These are phyloP conservation scores for Copsychus sechellarum DNA, from an alignment of 2,113 vertebrate genomes.

Conservation along the genomic window DNA sequence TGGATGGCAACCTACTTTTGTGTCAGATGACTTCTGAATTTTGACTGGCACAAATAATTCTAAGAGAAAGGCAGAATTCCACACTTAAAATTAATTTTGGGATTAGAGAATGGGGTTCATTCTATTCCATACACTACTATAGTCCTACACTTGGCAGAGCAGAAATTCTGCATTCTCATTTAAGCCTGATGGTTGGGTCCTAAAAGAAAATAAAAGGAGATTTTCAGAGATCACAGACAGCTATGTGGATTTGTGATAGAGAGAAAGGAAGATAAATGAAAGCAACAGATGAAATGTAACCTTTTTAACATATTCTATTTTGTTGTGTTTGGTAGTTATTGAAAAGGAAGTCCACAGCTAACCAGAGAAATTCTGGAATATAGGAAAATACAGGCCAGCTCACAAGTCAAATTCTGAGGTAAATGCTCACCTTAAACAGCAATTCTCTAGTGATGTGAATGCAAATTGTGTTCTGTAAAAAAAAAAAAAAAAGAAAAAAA, in stretches of 20 bases:
- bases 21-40: neutral
- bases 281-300: neutral
- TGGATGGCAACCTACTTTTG: neutral
- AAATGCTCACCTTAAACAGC: neutral
- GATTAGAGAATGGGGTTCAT: neutral
- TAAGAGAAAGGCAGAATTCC: neutral
- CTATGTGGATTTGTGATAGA: neutral
- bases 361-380: neutral
- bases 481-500: neutral
- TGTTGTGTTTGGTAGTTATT: neutral
- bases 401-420: neutral
- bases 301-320: neutral
- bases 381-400: neutral
- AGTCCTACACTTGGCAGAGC: neutral
- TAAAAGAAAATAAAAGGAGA: neutral
- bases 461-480: neutral
- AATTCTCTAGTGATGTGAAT: neutral
- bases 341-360: neutral
- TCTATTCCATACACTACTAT: neutral
- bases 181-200: neutral
- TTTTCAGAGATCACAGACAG: neutral
- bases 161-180: neutral
- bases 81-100: neutral
- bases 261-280: neutral
- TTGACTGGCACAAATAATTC: neutral